Percentiles rank a stretch among this genome's conserved stretches.
phyloP scores from a whole-genome alignment of 2,113 vertebrate genomes.

The Nothocercus julius region DNA sequence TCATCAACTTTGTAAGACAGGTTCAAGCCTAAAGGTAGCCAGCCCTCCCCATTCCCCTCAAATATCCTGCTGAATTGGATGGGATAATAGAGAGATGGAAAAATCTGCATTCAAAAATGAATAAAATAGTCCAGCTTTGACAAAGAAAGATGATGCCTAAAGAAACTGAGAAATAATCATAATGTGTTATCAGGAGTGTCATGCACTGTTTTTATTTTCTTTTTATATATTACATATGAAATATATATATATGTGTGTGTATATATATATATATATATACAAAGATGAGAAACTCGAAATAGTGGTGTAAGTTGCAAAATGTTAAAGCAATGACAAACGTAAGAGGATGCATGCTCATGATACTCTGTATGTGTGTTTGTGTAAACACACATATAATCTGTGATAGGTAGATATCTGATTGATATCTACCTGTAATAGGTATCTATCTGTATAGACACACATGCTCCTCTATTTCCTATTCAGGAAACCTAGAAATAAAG shows the following conservation, averaged over 20 bases:
- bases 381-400: too few relatives aligned
- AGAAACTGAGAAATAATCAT: background rate
- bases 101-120: too few relatives aligned
- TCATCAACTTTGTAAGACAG: background rate
- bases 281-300: background rate
- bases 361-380: background rate
- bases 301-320: background rate
- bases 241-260: background rate
- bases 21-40: background rate
- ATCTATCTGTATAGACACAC: too few relatives aligned
- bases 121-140: background rate
- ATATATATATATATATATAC: background rate
- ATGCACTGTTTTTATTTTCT: background rate
- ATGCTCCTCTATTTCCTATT: too few relatives aligned
- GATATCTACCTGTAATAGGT: too few relatives aligned
- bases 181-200: background rate
- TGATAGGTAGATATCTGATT: too few relatives aligned
- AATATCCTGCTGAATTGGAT: background rate
- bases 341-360: background rate
- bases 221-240: too few relatives aligned
- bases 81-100: background rate
- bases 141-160: background rate
- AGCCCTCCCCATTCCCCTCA: background rate
- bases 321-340: background rate
- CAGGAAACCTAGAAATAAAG: background rate